These are phyloP conservation scores for Eupeodes corollae DNA, from an alignment of 1,140 invertebrate genomes.

Conservation along the genomic window DNA sequence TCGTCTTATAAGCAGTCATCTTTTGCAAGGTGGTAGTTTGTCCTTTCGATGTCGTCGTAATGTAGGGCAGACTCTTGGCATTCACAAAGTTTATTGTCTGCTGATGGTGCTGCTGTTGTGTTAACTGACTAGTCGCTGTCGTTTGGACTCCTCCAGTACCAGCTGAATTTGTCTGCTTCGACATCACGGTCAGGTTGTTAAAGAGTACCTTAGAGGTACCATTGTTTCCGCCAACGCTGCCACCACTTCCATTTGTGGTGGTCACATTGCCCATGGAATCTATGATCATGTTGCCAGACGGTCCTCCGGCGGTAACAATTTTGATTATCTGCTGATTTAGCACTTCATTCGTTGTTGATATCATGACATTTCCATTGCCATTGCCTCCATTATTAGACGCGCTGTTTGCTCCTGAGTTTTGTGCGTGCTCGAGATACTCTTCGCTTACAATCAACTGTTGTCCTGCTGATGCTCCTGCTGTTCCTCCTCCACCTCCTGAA, in stretches of 20 bases:
- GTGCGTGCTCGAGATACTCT: background rate
- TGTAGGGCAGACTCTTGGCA: conserved; percentile 11
- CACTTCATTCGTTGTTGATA: conserved; percentile 7
- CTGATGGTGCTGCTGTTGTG: conserved; percentile 1
- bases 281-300: conserved; percentile 29
- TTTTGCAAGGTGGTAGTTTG: background rate
- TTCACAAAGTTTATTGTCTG: conserved; percentile 20
- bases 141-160: background rate
- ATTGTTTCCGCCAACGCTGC: conserved; percentile 1
- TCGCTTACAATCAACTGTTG: conserved; percentile 1
- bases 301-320: conserved; percentile 23
- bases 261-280: conserved; percentile 10
- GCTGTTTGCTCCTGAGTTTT: background rate
- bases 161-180: conserved; percentile 20
- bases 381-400: too few relatives aligned
- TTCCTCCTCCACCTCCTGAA: background rate
- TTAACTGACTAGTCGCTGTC: background rate
- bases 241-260: conserved; percentile 6
- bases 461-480: conserved; percentile 7
- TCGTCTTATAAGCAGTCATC: background rate
- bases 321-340: conserved; percentile 34
- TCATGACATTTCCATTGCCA: conserved; percentile 4
- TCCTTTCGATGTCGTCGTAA: conserved; percentile 14
- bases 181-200: conserved; percentile 32
- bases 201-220: conserved; percentile 25